Evolutionary conservation across 1,140 invertebrate species (phyloP).

Genomic region (Agrypnia vestita): DNA sequence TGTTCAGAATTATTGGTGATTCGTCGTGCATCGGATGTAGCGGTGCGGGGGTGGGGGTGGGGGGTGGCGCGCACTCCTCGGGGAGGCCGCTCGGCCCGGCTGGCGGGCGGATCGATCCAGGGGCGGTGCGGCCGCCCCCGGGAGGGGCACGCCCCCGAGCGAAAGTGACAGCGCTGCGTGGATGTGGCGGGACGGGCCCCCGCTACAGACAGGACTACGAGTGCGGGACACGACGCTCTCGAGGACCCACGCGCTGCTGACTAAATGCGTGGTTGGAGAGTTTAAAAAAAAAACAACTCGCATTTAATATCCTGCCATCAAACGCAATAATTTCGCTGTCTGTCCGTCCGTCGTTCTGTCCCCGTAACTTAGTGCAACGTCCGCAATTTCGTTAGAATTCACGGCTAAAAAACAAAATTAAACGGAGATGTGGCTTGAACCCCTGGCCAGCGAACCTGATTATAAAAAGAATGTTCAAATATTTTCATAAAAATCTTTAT

Average conservation of each 20-base stretch:
- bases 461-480: too few species aligned
- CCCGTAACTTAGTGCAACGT: too few species aligned
- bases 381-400: too few species aligned
- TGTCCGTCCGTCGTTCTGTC: too few species aligned
- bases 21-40: too few species aligned
- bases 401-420: too few species aligned
- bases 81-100: neutral
- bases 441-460: too few species aligned
- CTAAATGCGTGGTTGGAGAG: neutral
- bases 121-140: conserved; percentile 55
- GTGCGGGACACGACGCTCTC: conserved; percentile 10
- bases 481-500: too few species aligned
- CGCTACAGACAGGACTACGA: conserved; percentile 34
- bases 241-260: neutral
- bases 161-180: conserved; percentile 52
- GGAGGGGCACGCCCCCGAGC: conserved; percentile 61
- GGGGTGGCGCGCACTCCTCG: neutral
- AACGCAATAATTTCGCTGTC: too few species aligned
- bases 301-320: neutral
- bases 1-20: too few species aligned
- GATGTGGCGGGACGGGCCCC: neutral
- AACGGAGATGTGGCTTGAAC: too few species aligned
- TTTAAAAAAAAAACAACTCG: neutral
- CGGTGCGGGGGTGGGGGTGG: neutral
- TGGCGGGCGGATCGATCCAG: conserved; percentile 20